Conservation (phyloP, 2,888 invertebrate genomes). For the Thecocarcelia acutangulata region DNA sequence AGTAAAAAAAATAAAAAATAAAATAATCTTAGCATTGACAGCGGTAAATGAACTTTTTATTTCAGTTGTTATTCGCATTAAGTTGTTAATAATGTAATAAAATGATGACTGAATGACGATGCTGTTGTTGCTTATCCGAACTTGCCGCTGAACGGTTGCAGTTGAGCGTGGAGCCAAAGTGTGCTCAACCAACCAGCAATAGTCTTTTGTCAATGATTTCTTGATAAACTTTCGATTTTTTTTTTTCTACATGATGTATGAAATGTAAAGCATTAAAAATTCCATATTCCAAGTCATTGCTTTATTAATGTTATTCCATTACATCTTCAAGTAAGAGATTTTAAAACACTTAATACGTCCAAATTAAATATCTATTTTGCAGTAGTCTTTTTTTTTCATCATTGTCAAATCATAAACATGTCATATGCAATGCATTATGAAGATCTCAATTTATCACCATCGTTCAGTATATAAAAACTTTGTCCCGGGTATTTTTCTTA, state of each 20-base stretch:
- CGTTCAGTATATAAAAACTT: constrained; percentile 18
- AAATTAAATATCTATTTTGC: constrained; percentile 44
- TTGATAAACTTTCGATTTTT: constrained; percentile 66
- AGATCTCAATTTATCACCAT: constrained; percentile 56
- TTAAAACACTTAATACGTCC: constrained; percentile 60
- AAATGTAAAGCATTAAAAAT: constrained; percentile 16
- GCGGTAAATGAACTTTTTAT: constrained; percentile 66
- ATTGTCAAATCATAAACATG: constrained; percentile 47
- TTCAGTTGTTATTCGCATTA: constrained; percentile 66
- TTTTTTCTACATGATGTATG: constrained; percentile 46
- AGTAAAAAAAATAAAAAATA: background rate
- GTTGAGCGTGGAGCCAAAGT: constrained; percentile 25
- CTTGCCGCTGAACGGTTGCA: constrained; percentile 22
- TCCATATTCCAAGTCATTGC: constrained; percentile 60
- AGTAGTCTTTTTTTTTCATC: constrained; percentile 18
- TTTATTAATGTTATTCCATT: constrained; percentile 56
- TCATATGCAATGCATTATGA: constrained; percentile 25
- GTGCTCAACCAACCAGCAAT: constrained; percentile 13
- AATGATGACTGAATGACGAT: constrained; percentile 59
- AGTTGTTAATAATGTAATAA: constrained; percentile 72
- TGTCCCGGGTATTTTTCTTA: background rate
- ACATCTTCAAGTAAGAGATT: constrained; percentile 51
- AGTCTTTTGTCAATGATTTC: constrained; percentile 61
- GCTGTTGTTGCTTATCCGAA: constrained; percentile 57
- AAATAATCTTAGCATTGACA: constrained; percentile 58